Percentiles rank a stretch among this genome's conserved stretches.
Evolutionary conservation across 2,888 invertebrate species (phyloP).

Genomic region (Trissolcus japonicus): DNA sequence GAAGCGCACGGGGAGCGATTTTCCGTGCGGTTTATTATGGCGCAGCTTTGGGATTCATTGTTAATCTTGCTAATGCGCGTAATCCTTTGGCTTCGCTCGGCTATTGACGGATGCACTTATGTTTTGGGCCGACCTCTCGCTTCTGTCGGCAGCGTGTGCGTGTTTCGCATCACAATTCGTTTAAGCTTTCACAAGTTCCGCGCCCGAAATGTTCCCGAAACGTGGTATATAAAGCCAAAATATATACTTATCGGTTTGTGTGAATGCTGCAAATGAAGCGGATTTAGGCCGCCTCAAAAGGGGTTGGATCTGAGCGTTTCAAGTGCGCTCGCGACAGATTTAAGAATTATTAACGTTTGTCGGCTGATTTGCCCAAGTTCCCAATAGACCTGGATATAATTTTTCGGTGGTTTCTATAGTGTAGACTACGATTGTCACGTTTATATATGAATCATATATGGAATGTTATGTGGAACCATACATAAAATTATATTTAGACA

Average conservation of each 20-base stretch:
- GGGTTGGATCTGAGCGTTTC: conserved; percentile 30
- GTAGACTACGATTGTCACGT: no score
- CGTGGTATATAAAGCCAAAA: conserved; percentile 28
- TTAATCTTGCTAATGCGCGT: conserved; percentile 68
- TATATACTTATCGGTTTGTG: conserved; percentile 38
- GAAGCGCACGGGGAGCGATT: conserved; percentile 17
- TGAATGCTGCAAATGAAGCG: conserved; percentile 43
- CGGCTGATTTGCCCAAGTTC: neutral
- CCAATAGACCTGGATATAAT: no score
- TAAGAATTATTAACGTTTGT: conserved; percentile 11
- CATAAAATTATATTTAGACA: no score
- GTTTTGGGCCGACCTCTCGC: conserved; percentile 32
- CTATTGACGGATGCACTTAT: conserved; percentile 71
- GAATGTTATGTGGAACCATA: no score
- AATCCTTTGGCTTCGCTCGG: conserved; percentile 71
- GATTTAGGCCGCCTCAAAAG: conserved; percentile 20
- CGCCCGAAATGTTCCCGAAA: conserved; percentile 21
- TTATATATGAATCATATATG: no score
- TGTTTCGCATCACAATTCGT: conserved; percentile 43
- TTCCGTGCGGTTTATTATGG: conserved; percentile 38
- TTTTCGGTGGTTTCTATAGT: no score
- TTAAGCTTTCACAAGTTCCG: conserved; percentile 32
- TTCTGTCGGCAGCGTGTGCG: conserved; percentile 31
- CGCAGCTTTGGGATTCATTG: conserved; percentile 57
- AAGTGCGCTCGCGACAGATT: conserved; percentile 12